A percentile compares a stretch with the other conserved stretches of the same genome.
These are phyloP conservation scores for Agraylea sexmaculata DNA, from an alignment of 1,140 invertebrate species.

Conservation along the genomic window DNA sequence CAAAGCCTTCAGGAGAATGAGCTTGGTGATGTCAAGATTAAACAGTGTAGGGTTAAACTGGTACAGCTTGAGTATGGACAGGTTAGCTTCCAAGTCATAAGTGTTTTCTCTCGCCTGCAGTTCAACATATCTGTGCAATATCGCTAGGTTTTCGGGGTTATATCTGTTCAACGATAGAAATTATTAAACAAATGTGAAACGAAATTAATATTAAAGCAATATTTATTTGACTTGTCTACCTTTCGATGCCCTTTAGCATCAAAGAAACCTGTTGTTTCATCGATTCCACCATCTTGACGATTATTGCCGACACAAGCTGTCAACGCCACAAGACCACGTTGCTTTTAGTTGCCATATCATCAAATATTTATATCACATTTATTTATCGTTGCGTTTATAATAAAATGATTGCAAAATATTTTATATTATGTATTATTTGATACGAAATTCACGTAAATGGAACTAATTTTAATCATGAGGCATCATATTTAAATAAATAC, in stretches of 20 bases:
- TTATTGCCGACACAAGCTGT: neutral
- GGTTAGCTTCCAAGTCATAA: slow-evolving; percentile 93
- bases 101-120: slow-evolving; percentile 86
- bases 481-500: no score
- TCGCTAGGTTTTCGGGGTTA: slow-evolving; percentile 41
- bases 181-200: neutral
- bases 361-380: no score
- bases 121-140: slow-evolving; percentile 85
- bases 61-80: slow-evolving; percentile 83
- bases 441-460: no score
- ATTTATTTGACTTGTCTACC: slow-evolving; percentile 36
- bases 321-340: no score
- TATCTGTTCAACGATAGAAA: slow-evolving; percentile 23
- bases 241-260: slow-evolving; percentile 69
- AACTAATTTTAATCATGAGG: no score
- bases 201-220: neutral
- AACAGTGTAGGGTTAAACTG: slow-evolving; percentile 90
- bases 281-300: slow-evolving; percentile 54
- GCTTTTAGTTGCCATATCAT: no score
- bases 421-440: no score
- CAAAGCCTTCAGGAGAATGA: slow-evolving; percentile 86
- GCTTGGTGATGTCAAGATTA: slow-evolving; percentile 64
- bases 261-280: slow-evolving; percentile 62
- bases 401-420: no score
- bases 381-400: no score